Base-by-base conservation (phyloP, 2,888 invertebrate genomes). In the Caenorhabditis wallacei region DNA sequence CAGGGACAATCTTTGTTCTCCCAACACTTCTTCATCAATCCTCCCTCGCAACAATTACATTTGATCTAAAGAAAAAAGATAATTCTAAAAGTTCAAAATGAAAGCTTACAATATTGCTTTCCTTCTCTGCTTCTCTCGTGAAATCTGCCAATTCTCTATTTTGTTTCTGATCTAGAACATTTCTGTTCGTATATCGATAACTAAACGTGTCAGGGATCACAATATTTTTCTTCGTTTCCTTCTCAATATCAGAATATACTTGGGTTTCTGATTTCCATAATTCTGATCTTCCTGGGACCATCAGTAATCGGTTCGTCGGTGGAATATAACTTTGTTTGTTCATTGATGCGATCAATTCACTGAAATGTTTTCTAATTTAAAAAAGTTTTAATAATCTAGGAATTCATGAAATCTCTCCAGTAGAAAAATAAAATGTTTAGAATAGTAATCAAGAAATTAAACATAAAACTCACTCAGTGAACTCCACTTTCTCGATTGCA, bases 1-100 rank as follows among this genome's bases (percentile, higher is more conserved):
- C 75, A 76, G 11, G 30, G 16, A 13, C 75, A 76, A 18, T 68
- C 57, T 2, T 35, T 37, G 8, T 76, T 76, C 20, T 48, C 22
- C 37, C 56, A 76, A 40, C 75, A 76, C 16, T 35, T 48, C 16
- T 51, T 53, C 2, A 76, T 53, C 0, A 66, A 24, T n/a, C 53
- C 59, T 1, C n/a, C 10, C 5, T 24, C 48, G 43, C 75, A 68
- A 18, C 75, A 76, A 7, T 51, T n/a, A 37, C 75, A 76, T 18
- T 20, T 51, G 13, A 76, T 37, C 75, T 76, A 51, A 37, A 66
- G 24, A 10, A 22, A 30, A 48, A 30, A 8, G 8, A 13, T 10
- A 22, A 30, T 35, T 35, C 1, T 10, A 7, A 37, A 18, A 37
- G 20, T 43, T 43, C 16, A 11, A 13, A 43, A n/a, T 22, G 1